Evolutionary conservation across 2,888 invertebrate genomes (phyloP), one percentile per base, ranked within the genome.

Genomic region (Teleiodes luculella): DNA sequence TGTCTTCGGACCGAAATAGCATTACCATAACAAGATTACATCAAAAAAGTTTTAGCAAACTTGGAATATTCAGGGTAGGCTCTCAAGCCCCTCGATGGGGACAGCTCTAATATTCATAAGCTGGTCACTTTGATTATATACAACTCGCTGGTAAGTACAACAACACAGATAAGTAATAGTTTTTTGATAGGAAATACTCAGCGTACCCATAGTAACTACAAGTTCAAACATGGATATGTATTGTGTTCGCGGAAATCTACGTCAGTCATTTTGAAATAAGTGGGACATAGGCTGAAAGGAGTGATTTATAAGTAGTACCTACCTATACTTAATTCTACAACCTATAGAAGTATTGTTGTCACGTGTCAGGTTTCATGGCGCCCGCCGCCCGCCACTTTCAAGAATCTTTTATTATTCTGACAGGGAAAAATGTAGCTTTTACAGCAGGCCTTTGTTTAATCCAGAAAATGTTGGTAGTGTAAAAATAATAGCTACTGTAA

Each of bases 361-460:
- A 64, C 64, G 67, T 61, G 64, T 66, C 70, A 73, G 74, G 69
- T 67, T 67, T 58, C 43, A 28, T 56, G 80, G 78, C 79, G 78
- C 74, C 78, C 24, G 24, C 24, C 24, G 24, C 57, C 56, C 62
- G 58, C 56, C 62, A 57, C 59, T 43, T 53, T 64, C 64, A 62
- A 7, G 28, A 13, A 66, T 63, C 64, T 36, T 54, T 56, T 59
- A 56, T 56, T 56, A 56, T 58, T 52, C 54, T 57, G 57, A 52
- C 57, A 55, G 39, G 55, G 54, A 57, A 51, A 57, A 54, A 53
- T 53, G 18, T 31, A 36, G 31, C 36, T 49, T 37, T 65, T 47
- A 31, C 8, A 28, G 39, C 54, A 51, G 52, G 18, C 51, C 58
- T 59, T 59, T 63, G 60, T 63, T 56, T 58, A 39, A 41, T 11